Evolutionary conservation across 92 coral and sea anemone species (phyloP), one percentile per base, ranked within the genome.

Genomic region (Heliopora coerulea): DNA sequence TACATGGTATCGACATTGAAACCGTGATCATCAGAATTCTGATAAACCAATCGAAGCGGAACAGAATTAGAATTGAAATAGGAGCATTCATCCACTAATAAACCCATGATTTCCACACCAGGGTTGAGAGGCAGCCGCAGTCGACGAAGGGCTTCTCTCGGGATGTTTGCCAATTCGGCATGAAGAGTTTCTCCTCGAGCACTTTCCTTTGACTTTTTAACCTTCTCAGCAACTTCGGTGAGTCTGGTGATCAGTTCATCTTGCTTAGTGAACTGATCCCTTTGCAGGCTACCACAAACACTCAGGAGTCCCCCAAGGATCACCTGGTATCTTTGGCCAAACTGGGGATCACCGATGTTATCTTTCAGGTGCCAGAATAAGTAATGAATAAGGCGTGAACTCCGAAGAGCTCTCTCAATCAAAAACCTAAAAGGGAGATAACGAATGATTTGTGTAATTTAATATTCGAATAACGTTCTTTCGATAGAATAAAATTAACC

Each of bases 61-160:
- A 92, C 95, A 13, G 99, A 95, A 65, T 95, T 90, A 17, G 99
- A 95, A 33, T 89, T 90, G 84, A 95, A 95, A 78, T 95, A 95
- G 0, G 95, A 96, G 65, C 95, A 88, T 17, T 87, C 78, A 37
- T 72, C 75, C 1, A 77, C 79, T 25, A 90, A 88, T 17, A 95
- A 41, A 11, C 91, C 95, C 4, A 82, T 79, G 24, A 95, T 89
- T 41, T 95, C 99, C 37, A 85, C 85, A 61, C 96, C 87, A 15
- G 99, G 99, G 50, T 86, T 86, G 68, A 95, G 70, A 7, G 99
- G 99, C 13, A 95, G 96, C 27, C 99, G 82, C 26, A 95, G 70
- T 24, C 82, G 85, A 4, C 85, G 79, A 40, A 80, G 81, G 52
- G 89, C 42, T 62, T 85, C 89, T 35, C 82, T 88, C 26, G 91